Base-by-base conservation (phyloP, 2,113 vertebrate genomes). In the Pangasianodon hypophthalmus region DNA sequence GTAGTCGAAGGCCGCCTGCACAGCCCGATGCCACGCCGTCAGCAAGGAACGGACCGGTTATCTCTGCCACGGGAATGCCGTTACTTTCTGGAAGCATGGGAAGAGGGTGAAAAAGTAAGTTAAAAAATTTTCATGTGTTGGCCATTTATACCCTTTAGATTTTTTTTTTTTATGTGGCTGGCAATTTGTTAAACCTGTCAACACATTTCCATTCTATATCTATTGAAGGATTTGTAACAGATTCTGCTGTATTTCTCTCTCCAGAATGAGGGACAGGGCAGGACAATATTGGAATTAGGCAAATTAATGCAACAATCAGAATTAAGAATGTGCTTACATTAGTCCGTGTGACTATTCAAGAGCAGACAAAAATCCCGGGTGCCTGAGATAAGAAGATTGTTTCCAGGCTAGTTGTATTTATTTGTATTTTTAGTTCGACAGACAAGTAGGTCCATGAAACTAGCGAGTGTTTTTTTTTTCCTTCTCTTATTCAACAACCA, bases 41-140 rank as follows among this genome's bases (percentile, higher is more conserved):
- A 0, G 97, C 97, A 0, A 95, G 94, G 94, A 98, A 99, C 3
- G 98, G 98, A n/a, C 98, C 98, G 0, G 96, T 95, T 44, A 99
- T 97, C 94, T 98, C 97, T 0, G 98, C 97, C 32, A 98, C 95
- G 0, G 95, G 92, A 48, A 90, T 87, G 2, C 96, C 97, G 8
- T 92, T 94, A 0, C 88, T 95, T 89, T 96, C 98, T 99, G 60
- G 60, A 56, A 80, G 37, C 81, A 41, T 71, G 11, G 1, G 67
- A 83, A 81, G 19, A 52, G 37, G 13, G 6, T n/a, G 11, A 9
- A 48, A 18, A 79, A 52, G 14, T 7, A 67, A n/a, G 18, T 19
- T 0, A n/a, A 37, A 16, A 44, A 87, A 77, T 21, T 32, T n/a
- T 29, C 44, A 48, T 1, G 37, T 8, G 37, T 44, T 75, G 2